These are phyloP conservation scores for Zosterops pallidus DNA, from an alignment of 2,113 vertebrate species.

Conservation along the genomic window DNA sequence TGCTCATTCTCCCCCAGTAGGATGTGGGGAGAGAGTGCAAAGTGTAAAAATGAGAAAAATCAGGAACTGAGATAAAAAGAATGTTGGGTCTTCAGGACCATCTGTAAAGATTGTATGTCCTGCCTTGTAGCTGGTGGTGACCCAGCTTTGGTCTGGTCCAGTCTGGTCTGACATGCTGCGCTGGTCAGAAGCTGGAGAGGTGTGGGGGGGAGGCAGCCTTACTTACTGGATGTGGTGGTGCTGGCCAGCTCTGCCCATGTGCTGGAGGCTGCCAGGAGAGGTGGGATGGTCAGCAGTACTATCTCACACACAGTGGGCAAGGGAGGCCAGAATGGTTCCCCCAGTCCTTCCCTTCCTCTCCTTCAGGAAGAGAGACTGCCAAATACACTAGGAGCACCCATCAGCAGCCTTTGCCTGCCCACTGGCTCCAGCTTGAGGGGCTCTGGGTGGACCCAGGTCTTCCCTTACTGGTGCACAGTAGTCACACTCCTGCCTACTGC, in stretches of 20 bases:
- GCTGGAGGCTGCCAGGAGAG: background rate
- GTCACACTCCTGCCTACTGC: rapidly evolving
- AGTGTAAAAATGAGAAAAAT: background rate
- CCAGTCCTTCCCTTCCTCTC: background rate
- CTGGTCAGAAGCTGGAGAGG: background rate
- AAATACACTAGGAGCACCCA: background rate
- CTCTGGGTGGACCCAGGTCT: background rate
- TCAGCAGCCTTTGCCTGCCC: background rate
- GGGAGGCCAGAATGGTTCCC: background rate
- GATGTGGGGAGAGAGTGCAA: rapidly evolving
- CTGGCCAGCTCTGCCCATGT: background rate
- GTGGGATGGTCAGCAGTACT: background rate
- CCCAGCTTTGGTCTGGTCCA: background rate
- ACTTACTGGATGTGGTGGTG: background rate
- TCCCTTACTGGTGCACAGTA: background rate
- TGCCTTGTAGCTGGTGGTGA: background rate
- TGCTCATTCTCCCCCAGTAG: rapidly evolving
- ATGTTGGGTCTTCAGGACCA: background rate
- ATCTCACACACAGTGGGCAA: too few species aligned
- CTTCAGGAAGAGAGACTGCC: background rate
- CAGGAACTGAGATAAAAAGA: background rate
- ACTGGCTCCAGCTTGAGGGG: background rate
- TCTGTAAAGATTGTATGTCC: background rate
- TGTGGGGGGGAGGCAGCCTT: background rate
- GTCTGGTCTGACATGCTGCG: background rate